A percentile compares a stretch with the other conserved stretches of the same genome.
Conservation (phyloP, 2,888 invertebrate genomes). For the Polyommatus icarus region DNA sequence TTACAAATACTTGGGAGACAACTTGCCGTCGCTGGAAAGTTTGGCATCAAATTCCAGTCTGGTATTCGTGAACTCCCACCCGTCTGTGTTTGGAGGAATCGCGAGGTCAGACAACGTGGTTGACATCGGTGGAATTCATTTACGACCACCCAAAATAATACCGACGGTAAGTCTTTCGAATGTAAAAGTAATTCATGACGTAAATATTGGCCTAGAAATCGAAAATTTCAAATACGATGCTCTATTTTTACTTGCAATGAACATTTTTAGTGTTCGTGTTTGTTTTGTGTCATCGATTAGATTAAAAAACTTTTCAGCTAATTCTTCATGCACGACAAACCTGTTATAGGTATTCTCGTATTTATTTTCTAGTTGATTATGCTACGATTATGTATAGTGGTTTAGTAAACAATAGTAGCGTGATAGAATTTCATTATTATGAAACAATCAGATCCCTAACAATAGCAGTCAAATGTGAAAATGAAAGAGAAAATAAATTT, state of each 20-base stretch:
- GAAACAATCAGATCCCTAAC: not conserved
- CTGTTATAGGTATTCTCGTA: not conserved
- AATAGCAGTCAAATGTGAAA: not conserved
- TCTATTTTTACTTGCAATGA: not conserved
- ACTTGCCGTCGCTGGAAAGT: conserved; percentile 76
- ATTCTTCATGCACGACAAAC: not conserved
- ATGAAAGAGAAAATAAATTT: not conserved
- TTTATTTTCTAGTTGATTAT: not conserved
- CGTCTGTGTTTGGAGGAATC: conserved; percentile 80
- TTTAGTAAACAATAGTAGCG: not conserved
- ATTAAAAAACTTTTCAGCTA: not conserved
- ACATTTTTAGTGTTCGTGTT: not conserved
- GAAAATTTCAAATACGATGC: conserved; percentile 9
- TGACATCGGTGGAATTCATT: conserved; percentile 84
- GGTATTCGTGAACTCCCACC: conserved; percentile 84
- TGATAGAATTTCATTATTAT: not conserved
- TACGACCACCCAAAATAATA: conserved; percentile 71
- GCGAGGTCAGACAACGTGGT: conserved; percentile 81
- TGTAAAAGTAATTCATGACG: not conserved
- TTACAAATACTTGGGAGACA: conserved; percentile 75
- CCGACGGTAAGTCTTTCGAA: conserved; percentile 64
- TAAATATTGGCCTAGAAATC: not conserved
- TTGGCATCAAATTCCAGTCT: conserved; percentile 80
- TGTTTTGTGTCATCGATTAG: not conserved
- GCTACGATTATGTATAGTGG: not conserved